phyloP scores from a whole-genome alignment of 2,888 invertebrate species.

The Erpobdella octoculata region DNA sequence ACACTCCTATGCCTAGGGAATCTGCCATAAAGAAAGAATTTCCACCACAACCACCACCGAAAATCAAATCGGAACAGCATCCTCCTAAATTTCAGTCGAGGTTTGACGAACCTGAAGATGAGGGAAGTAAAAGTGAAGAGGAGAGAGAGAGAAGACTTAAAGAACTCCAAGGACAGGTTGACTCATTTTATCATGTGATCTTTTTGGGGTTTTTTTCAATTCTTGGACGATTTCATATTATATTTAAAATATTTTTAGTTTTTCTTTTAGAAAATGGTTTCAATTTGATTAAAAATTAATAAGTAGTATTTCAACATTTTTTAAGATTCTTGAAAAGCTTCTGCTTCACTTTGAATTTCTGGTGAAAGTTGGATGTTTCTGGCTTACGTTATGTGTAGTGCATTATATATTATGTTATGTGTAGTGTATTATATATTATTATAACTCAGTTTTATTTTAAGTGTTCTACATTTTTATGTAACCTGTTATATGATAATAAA shows the following conservation, averaged over 20 bases:
- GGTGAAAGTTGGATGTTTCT: too few species aligned
- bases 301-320: not conserved
- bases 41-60: not conserved
- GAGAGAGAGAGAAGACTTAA: slow-evolving; percentile 80
- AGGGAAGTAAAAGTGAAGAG: slow-evolving; percentile 68
- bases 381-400: too few species aligned
- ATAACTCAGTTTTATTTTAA: too few species aligned
- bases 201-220: not conserved
- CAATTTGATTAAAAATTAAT: not conserved
- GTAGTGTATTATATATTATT: too few species aligned
- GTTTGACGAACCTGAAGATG: slow-evolving; percentile 15
- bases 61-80: not conserved
- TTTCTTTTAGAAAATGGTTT: not conserved
- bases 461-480: too few species aligned
- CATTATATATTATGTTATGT: too few species aligned
- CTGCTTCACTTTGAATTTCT: too few species aligned
- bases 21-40: not conserved
- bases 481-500: too few species aligned
- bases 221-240: not conserved
- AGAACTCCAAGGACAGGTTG: slow-evolving; percentile 70
- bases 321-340: too few species aligned
- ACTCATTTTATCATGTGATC: too few species aligned
- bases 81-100: not conserved
- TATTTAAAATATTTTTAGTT: not conserved
- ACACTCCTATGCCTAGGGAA: slow-evolving; percentile 75